Percentiles rank a stretch among this genome's conserved stretches.
These are phyloP conservation scores for Hycleus phaleratus DNA, from an alignment of 1,140 invertebrate genomes.

Conservation along the genomic window DNA sequence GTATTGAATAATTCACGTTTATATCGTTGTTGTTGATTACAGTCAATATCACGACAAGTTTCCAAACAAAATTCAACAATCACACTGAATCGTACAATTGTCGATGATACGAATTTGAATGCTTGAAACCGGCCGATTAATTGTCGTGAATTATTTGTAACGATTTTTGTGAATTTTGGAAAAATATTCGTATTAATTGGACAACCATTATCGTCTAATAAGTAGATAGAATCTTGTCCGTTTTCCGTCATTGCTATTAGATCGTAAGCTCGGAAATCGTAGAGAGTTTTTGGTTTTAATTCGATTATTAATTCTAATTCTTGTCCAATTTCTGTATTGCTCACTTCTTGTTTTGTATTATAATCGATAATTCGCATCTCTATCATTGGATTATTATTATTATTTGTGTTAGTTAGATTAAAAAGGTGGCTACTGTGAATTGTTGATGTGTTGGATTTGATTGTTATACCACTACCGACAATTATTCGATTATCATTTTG, in stretches of 20 bases:
- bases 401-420: not conserved
- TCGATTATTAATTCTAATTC: conserved; percentile 37
- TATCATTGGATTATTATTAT: conserved; percentile 21
- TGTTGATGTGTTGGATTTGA: conserved; percentile 24
- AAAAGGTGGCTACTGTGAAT: not conserved
- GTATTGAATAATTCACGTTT: conserved; percentile 14
- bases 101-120: conserved; percentile 45
- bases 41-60: conserved; percentile 35
- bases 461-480: conserved; percentile 36
- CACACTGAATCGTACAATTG: conserved; percentile 44
- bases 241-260: conserved; percentile 46
- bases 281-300: conserved; percentile 27
- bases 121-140: conserved; percentile 43
- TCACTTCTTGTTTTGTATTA: conserved; percentile 30
- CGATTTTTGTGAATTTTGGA: conserved; percentile 36
- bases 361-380: conserved; percentile 36
- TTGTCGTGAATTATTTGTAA: conserved; percentile 32
- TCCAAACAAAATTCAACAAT: conserved; percentile 43
- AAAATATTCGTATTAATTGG: conserved; percentile 49
- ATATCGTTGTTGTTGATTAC: conserved; percentile 8
- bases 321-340: conserved; percentile 38
- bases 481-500: conserved; percentile 34
- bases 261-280: conserved; percentile 49
- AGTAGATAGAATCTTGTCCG: conserved; percentile 43
- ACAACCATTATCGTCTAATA: conserved; percentile 55